These are phyloP conservation scores for Peromyscus aztecus DNA, from an alignment of 2,797 vertebrate genomes.

Conservation along the genomic window DNA sequence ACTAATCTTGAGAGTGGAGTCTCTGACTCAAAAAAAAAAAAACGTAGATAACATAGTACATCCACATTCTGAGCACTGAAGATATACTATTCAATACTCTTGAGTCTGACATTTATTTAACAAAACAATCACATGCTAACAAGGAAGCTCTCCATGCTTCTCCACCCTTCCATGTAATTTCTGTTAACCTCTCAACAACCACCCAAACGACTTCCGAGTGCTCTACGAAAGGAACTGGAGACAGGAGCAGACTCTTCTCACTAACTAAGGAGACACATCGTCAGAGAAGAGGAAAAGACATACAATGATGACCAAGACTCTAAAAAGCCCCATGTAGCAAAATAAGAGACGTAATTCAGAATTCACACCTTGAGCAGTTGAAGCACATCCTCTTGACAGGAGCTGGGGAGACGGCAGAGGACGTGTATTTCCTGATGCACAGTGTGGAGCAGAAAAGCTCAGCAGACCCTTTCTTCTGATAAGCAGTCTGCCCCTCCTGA, in stretches of 20 bases:
- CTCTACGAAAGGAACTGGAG: constrained; percentile 30
- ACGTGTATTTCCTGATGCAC: constrained; percentile 95
- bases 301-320: constrained; percentile 35
- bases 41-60: not conserved
- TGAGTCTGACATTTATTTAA: not conserved
- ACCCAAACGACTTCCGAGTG: constrained; percentile 35
- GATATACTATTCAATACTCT: not conserved
- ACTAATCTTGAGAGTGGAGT: too few species aligned
- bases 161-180: constrained; percentile 38
- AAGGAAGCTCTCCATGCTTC: constrained; percentile 16
- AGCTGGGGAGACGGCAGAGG: constrained; percentile 86
- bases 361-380: constrained; percentile 94
- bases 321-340: constrained; percentile 31
- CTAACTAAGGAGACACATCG: constrained; percentile 26
- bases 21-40: not conserved
- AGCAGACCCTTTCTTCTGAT: constrained; percentile 96
- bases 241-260: constrained; percentile 43
- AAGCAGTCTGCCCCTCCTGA: constrained; percentile 97
- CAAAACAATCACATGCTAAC: constrained; percentile 33
- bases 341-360: constrained; percentile 69
- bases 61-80: not conserved
- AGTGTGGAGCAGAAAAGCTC: constrained; percentile 96
- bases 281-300: constrained; percentile 28
- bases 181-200: constrained; percentile 53
- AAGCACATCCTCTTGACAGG: constrained; percentile 91